These are phyloP conservation scores for Octodon degus DNA, from an alignment of 2,113 vertebrate species.

Conservation along the genomic window DNA sequence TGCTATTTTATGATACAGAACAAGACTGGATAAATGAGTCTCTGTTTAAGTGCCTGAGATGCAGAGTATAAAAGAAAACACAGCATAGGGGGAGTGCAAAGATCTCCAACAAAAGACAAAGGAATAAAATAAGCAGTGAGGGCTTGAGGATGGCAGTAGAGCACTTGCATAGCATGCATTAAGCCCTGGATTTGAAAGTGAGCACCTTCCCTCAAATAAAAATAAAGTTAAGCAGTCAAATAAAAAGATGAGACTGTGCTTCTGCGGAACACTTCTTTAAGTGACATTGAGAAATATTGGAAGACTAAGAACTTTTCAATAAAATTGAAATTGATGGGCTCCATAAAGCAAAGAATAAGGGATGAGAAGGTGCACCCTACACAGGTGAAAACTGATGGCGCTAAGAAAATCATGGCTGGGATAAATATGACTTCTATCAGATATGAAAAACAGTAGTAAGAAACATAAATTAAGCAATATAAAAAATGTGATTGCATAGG, in stretches of 20 bases:
- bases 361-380: not conserved
- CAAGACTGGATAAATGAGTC: not conserved
- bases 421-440: not conserved
- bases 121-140: not conserved
- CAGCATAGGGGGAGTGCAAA: not conserved
- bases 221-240: not conserved
- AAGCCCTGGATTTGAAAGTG: not conserved
- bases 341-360: not conserved
- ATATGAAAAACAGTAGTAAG: not conserved
- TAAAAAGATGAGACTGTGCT: not conserved
- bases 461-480: not conserved
- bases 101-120: not conserved
- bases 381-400: not conserved
- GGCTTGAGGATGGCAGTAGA: not conserved
- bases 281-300: not conserved
- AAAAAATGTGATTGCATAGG: not conserved
- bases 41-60: not conserved
- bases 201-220: not conserved
- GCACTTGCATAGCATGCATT: not conserved
- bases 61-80: not conserved
- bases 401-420: not conserved
- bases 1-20: not conserved
- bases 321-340: not conserved
- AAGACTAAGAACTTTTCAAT: not conserved
- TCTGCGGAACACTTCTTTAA: not conserved